A percentile compares a stretch with the other conserved stretches of the same genome.
Evolutionary conservation across 2,113 vertebrate genomes (phyloP).

Genomic region (Toxotes jaculatrix): DNA sequence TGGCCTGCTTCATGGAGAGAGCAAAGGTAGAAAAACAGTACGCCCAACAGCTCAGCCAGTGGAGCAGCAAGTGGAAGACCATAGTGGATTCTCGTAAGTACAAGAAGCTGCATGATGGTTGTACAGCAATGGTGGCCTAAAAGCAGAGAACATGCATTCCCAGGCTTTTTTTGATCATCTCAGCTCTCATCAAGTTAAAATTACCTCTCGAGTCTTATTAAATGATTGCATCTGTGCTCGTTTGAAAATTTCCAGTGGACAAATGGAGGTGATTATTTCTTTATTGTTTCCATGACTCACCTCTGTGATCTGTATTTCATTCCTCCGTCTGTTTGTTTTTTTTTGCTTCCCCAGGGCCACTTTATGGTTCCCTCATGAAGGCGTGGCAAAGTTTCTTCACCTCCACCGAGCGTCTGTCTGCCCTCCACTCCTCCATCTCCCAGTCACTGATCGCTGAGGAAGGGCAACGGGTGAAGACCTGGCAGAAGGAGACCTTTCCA

Average conservation of each 20-base stretch:
- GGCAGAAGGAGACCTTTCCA: slow-evolving; percentile 88
- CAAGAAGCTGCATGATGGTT: background rate
- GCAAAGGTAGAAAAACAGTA: slow-evolving; percentile 87
- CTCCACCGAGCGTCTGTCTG: slow-evolving; percentile 85
- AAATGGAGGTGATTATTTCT: slow-evolving; percentile 53
- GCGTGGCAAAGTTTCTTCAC: slow-evolving; percentile 89
- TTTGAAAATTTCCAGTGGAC: slow-evolving; percentile 39
- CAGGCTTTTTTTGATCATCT: slow-evolving; percentile 29
- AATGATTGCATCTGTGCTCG: slow-evolving; percentile 42
- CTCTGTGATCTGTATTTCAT: slow-evolving; percentile 16
- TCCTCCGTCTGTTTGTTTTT: slow-evolving; percentile 14
- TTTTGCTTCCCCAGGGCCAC: slow-evolving; percentile 78
- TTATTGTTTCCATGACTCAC: slow-evolving; percentile 64
- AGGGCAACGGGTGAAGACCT: slow-evolving; percentile 81
- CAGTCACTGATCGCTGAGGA: slow-evolving; percentile 85
- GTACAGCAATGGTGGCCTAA: background rate
- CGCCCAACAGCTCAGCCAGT: slow-evolving; percentile 86
- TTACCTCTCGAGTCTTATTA: slow-evolving; percentile 12
- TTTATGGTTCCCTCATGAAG: slow-evolving; percentile 87
- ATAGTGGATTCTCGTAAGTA: slow-evolving; percentile 86
- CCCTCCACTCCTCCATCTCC: slow-evolving; percentile 85
- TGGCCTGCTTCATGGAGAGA: slow-evolving; percentile 87
- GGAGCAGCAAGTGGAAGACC: slow-evolving; percentile 89
- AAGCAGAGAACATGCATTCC: slow-evolving; percentile 1
- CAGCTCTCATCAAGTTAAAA: slow-evolving; percentile 32